phyloP scores from a whole-genome alignment of 2,113 vertebrate genomes.

The Tenebrosternarchus preto region DNA sequence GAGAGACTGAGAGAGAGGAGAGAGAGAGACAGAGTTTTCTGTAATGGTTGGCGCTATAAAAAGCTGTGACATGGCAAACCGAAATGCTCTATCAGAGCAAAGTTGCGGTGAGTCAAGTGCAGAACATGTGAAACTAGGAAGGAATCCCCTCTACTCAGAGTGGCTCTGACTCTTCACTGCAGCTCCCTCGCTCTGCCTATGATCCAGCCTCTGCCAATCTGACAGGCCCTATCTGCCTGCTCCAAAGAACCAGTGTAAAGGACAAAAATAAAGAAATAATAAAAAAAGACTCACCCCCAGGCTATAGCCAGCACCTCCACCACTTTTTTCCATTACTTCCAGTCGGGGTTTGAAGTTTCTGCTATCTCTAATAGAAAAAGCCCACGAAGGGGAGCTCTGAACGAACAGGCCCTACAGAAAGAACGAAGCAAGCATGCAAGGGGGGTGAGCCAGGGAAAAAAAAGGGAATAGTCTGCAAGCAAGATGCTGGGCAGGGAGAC shows the following conservation, averaged over 20 bases:
- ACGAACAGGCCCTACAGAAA: slow-evolving; percentile 56
- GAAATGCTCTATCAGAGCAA: slow-evolving; percentile 40
- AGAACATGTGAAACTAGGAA: slow-evolving; percentile 13
- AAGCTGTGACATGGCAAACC: slow-evolving; percentile 27
- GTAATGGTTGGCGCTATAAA: slow-evolving; percentile 30
- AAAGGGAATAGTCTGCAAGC: slow-evolving; percentile 55
- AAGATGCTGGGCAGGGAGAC: slow-evolving; percentile 70
- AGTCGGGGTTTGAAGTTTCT: slow-evolving; percentile 64
- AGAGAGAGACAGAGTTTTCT: slow-evolving; percentile 15
- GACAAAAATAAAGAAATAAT: slow-evolving; percentile 54
- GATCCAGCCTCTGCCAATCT: slow-evolving; percentile 47
- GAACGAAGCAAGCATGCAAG: slow-evolving; percentile 44
- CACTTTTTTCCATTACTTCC: slow-evolving; percentile 59
- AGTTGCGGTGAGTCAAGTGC: slow-evolving; percentile 38
- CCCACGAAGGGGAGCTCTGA: slow-evolving; percentile 61
- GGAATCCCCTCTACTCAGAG: slow-evolving; percentile 41
- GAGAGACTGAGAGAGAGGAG: not conserved
- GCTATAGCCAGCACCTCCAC: slow-evolving; percentile 53
- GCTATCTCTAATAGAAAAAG: slow-evolving; percentile 58
- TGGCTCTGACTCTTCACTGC: slow-evolving; percentile 26
- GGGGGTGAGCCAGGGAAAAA: slow-evolving; percentile 41
- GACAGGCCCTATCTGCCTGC: slow-evolving; percentile 42
- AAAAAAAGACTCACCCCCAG: slow-evolving; percentile 54
- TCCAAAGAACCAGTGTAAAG: slow-evolving; percentile 43
- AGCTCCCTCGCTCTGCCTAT: slow-evolving; percentile 19